Percentiles rank a stretch among this genome's conserved stretches.
Conservation (phyloP, 2,888 invertebrate species). For the Xylophagus ater region DNA sequence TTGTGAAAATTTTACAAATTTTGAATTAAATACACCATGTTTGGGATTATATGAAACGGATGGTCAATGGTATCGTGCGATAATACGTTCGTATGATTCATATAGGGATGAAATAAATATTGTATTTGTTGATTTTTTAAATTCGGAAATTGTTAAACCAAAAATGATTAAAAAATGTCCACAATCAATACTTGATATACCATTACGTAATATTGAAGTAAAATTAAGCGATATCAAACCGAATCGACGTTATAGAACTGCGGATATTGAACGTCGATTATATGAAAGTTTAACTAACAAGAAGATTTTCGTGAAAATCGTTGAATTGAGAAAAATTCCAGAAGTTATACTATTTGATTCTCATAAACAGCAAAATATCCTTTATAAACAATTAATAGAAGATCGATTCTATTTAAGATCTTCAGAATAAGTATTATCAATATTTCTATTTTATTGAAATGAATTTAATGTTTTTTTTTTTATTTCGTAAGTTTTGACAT, state of each 20-base stretch:
- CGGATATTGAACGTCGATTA: slow-evolving; percentile 30
- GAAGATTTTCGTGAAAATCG: slow-evolving; percentile 35
- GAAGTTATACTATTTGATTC: slow-evolving; percentile 33
- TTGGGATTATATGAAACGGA: slow-evolving; percentile 51
- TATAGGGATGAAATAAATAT: slow-evolving; percentile 44
- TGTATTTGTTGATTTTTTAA: slow-evolving; percentile 66
- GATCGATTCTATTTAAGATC: too few species aligned
- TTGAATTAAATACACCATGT: slow-evolving; percentile 41
- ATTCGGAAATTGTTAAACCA: slow-evolving; percentile 44
- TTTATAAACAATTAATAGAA: slow-evolving; percentile 15
- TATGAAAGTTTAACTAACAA: slow-evolving; percentile 35
- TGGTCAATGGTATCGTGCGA: slow-evolving; percentile 59
- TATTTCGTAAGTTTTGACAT: too few species aligned
- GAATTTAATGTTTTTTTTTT: too few species aligned
- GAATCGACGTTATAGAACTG: slow-evolving; percentile 31
- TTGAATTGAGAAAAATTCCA: slow-evolving; percentile 25
- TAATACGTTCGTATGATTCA: slow-evolving; percentile 44
- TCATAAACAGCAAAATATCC: slow-evolving; percentile 16
- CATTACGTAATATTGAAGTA: slow-evolving; percentile 44
- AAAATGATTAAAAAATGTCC: slow-evolving; percentile 42
- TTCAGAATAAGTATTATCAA: too few species aligned
- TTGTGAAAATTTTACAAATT: background rate
- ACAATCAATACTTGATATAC: slow-evolving; percentile 42
- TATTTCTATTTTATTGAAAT: too few species aligned
- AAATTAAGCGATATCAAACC: slow-evolving; percentile 38